phyloP scores from a whole-genome alignment of 2,888 invertebrate genomes.

The Strigamia maritima region DNA sequence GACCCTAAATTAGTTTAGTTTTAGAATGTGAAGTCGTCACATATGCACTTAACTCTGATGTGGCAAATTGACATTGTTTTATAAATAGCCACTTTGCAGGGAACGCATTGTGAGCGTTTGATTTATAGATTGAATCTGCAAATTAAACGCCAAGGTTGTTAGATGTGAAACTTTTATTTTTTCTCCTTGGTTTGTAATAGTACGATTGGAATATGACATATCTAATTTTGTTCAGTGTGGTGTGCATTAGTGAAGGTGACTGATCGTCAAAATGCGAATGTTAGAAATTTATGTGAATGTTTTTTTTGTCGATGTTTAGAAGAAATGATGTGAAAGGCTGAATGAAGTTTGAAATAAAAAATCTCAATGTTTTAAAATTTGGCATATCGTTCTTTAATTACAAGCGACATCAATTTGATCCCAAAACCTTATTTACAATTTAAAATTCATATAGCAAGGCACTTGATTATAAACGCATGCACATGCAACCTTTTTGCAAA shows the following conservation, averaged over 20 bases:
- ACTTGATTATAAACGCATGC: background rate
- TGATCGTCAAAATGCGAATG: background rate
- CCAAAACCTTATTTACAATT: slow-evolving; percentile 30
- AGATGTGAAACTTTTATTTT: background rate
- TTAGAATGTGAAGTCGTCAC: slow-evolving; percentile 24
- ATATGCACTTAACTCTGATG: slow-evolving; percentile 29
- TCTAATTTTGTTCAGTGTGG: slow-evolving; percentile 24
- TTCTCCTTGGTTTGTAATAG: background rate
- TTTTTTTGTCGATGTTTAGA: slow-evolving; percentile 19
- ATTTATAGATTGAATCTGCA: slow-evolving; percentile 7
- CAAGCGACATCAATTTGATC: background rate
- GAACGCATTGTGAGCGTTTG: slow-evolving; percentile 25
- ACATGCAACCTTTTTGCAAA: background rate
- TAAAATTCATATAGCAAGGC: background rate
- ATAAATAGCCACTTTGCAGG: slow-evolving; percentile 22
- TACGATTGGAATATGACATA: slow-evolving; percentile 29
- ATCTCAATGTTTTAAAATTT: slow-evolving; percentile 29
- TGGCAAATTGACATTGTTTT: background rate
- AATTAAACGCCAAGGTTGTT: background rate
- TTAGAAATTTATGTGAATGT: background rate
- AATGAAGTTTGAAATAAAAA: slow-evolving; percentile 30
- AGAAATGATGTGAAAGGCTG: slow-evolving; percentile 20
- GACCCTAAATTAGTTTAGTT: background rate
- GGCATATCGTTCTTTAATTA: background rate
- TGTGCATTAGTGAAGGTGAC: slow-evolving; percentile 11